phyloP scores from a whole-genome alignment of 2,113 vertebrate species.

The Laticauda colubrina region DNA sequence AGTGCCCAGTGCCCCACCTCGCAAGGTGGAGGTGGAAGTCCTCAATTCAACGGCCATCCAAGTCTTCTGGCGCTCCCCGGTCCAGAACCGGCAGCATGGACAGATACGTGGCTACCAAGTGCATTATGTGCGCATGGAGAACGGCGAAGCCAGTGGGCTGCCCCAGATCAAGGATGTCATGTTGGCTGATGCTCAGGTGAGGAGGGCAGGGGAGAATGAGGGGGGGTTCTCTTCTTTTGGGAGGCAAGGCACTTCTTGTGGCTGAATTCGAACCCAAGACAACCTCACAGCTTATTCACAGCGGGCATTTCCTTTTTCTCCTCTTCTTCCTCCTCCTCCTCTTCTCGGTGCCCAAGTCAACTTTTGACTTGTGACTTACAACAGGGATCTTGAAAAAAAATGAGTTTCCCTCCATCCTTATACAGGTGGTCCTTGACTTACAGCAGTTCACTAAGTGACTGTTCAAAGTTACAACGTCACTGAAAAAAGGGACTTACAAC shows the following conservation, averaged over 20 bases:
- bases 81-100: constrained; percentile 88
- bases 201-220: not conserved
- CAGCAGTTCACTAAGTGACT: too few relatives aligned
- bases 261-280: not conserved
- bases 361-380: not conserved
- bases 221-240: not conserved
- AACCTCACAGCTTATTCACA: not conserved
- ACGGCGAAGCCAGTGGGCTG: constrained; percentile 89
- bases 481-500: too few relatives aligned
- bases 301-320: not conserved
- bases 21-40: constrained; percentile 92
- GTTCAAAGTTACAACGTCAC: too few relatives aligned
- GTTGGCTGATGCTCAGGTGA: constrained; percentile 96
- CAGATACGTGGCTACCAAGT: constrained; percentile 98
- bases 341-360: not conserved
- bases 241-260: not conserved
- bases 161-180: constrained; percentile 96
- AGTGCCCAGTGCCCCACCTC: constrained; percentile 95
- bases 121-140: constrained; percentile 93
- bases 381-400: too few relatives aligned
- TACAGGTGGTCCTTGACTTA: too few relatives aligned
- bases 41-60: constrained; percentile 92
- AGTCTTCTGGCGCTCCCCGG: constrained; percentile 93
- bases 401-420: too few relatives aligned
- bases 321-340: not conserved